A percentile compares a stretch with the other conserved stretches of the same genome.
phyloP scores from a whole-genome alignment of 2,797 vertebrate genomes.

The Chaetodon trifasciatus region DNA sequence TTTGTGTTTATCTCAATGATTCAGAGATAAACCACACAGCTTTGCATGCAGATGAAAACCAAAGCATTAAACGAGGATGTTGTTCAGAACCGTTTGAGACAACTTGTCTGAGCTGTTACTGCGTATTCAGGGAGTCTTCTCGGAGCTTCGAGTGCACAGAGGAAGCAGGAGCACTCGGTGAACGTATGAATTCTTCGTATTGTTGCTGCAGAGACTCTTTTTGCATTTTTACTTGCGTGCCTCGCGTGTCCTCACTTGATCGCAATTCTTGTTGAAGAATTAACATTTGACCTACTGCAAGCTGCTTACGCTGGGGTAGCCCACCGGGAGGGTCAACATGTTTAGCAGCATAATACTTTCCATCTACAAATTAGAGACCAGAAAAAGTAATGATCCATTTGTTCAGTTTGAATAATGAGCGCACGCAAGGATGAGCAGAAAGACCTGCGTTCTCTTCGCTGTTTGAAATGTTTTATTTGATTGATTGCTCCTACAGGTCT shows the following conservation, averaged over 20 bases:
- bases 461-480: slow-evolving; percentile 27
- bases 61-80: slow-evolving; percentile 36
- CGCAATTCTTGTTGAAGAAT: slow-evolving; percentile 55
- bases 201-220: slow-evolving; percentile 3
- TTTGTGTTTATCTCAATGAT: slow-evolving; percentile 70
- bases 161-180: not conserved
- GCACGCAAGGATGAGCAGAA: slow-evolving; percentile 6
- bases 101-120: slow-evolving; percentile 30
- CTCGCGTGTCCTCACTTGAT: slow-evolving; percentile 26
- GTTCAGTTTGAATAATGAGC: slow-evolving; percentile 60
- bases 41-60: slow-evolving; percentile 67
- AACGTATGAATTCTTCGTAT: slow-evolving; percentile 8
- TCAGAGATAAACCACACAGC: slow-evolving; percentile 69
- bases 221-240: slow-evolving; percentile 10
- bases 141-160: slow-evolving; percentile 26
- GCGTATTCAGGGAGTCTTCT: slow-evolving; percentile 25
- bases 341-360: slow-evolving; percentile 61
- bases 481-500: not conserved
- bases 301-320: slow-evolving; percentile 48
- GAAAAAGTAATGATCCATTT: slow-evolving; percentile 68
- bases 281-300: slow-evolving; percentile 66
- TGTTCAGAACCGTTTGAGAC: slow-evolving; percentile 39
- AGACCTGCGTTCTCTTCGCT: slow-evolving; percentile 7
- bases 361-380: slow-evolving; percentile 70
- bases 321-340: slow-evolving; percentile 45